phyloP scores from a whole-genome alignment of 2,888 invertebrate genomes.

The Mimachlamys varia region DNA sequence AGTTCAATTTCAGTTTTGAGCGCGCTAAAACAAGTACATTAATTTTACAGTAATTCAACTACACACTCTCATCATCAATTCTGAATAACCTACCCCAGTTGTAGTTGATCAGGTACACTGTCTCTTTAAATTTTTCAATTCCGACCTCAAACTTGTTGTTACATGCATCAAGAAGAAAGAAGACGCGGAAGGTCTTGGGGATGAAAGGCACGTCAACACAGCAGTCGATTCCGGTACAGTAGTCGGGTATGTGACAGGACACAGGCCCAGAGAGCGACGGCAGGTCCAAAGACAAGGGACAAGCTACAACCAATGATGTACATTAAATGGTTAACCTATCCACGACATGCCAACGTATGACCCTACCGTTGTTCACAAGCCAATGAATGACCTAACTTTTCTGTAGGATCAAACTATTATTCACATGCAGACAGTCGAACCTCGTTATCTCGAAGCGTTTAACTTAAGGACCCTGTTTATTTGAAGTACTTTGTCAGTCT shows the following conservation, averaged over 20 bases:
- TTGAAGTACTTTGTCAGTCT: no score
- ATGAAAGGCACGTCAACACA: slow-evolving; percentile 56
- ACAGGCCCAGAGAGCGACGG: not conserved
- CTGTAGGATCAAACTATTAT: no score
- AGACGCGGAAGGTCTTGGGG: slow-evolving; percentile 44
- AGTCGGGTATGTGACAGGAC: slow-evolving; percentile 43
- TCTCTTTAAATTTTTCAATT: slow-evolving; percentile 48
- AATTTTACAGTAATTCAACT: no score
- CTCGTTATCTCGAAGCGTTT: no score
- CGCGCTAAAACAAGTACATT: no score
- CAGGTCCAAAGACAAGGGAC: not conserved
- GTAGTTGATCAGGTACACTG: slow-evolving; percentile 43
- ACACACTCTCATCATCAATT: no score
- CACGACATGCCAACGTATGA: no score
- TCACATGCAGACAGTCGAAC: no score
- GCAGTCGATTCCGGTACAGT: slow-evolving; percentile 51
- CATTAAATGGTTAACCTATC: not conserved
- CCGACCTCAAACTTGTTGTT: slow-evolving; percentile 47
- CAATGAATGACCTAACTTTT: no score
- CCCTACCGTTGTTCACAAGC: no score
- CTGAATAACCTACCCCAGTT: slow-evolving; percentile 44
- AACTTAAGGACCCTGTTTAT: no score
- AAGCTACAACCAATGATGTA: not conserved
- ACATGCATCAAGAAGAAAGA: slow-evolving; percentile 49
- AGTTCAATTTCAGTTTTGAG: no score